Base-by-base conservation (phyloP, 2,113 vertebrate species). In the Bubo scandiacus region DNA sequence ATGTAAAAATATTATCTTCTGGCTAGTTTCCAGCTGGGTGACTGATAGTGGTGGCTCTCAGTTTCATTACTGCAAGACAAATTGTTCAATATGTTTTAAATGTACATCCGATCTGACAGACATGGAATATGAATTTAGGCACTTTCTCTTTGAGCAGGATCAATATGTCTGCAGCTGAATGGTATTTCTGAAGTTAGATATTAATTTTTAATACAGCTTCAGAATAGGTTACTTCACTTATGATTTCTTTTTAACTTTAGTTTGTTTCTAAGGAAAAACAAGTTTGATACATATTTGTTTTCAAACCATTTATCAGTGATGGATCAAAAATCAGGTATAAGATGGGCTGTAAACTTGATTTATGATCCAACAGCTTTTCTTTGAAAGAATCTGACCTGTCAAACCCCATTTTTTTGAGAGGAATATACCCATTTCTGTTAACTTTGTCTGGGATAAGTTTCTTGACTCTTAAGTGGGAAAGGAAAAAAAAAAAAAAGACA, bases 1-100 rank as follows among this genome's bases (percentile, higher is more conserved):
- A 67, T 84, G 26, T 55, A 74, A 89, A 96, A 96, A 74, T 88
- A 74, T 51, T 91, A n/a, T 81, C 9, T 92, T 63, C 68, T 96
- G 89, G 70, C 47, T 65, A 38, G n/a, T 92, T 96, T 91, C 81
- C 89, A 91, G 22, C 3, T 51, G 80, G 10, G 26, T 93, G 92
- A 92, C 40, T 73, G 86, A 78, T 84, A 67, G 81, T 84, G 55
- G 65, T 92, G 68, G 42, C 70, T 94, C 40, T 75, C 73, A 17
- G 45, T 74, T 94, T 71, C 89, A 85, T 81, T 79, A 87, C 43
- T 0, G 0, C 77, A 61, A 91, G 78, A 92, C 66, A 85, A 89
- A 92, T 79, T 55, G 18, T 81, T 94, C 81, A 75, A 67, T 81
- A 47, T 63, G 5, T 85, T 91, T 88, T 90, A 80, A 89, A 75